Percentiles rank a stretch among this genome's conserved stretches.
These are phyloP conservation scores for Notodonta ziczac DNA, from an alignment of 2,888 invertebrate genomes.

Conservation along the genomic window DNA sequence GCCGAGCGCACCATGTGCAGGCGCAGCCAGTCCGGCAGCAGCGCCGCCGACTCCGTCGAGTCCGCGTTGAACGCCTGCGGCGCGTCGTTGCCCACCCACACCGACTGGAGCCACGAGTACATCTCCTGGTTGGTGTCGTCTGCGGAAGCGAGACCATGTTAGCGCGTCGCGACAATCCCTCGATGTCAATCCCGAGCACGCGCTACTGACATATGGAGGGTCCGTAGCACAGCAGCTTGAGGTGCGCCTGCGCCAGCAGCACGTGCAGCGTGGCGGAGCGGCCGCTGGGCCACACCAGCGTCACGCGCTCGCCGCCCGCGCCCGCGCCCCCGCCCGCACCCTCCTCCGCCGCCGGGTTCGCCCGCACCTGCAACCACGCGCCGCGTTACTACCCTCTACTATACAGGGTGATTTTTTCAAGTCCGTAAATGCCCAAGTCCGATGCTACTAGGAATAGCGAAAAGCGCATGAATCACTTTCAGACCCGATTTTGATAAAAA, in stretches of 20 bases:
- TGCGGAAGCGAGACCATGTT: constrained; percentile 23
- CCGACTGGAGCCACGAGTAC: constrained; percentile 85
- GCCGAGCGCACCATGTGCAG: constrained; percentile 95
- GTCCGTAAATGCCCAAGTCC: too few species aligned
- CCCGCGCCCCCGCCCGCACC: constrained; percentile 81
- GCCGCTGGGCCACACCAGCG: constrained; percentile 91
- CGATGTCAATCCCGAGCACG: too few species aligned
- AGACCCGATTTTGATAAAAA: too few species aligned
- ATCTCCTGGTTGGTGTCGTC: constrained; percentile 85
- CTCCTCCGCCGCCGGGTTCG: neutral
- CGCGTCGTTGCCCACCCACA: constrained; percentile 92
- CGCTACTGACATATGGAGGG: constrained; percentile 65
- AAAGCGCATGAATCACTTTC: too few species aligned
- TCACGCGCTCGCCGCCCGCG: constrained; percentile 87
- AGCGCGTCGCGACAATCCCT: too few species aligned
- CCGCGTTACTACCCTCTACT: too few species aligned
- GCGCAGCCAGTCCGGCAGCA: constrained; percentile 97
- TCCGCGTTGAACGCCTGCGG: constrained; percentile 89
- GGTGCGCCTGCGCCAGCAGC: constrained; percentile 83
- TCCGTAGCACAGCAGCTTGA: constrained; percentile 75
- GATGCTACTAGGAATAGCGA: too few species aligned
- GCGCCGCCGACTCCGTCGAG: constrained; percentile 91
- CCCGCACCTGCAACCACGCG: neutral
- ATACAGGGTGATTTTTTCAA: too few species aligned
- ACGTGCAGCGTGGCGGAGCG: constrained; percentile 90